These are phyloP conservation scores for Hypsibius dujardini DNA, from an alignment of 1,140 invertebrate genomes.

Conservation along the genomic window DNA sequence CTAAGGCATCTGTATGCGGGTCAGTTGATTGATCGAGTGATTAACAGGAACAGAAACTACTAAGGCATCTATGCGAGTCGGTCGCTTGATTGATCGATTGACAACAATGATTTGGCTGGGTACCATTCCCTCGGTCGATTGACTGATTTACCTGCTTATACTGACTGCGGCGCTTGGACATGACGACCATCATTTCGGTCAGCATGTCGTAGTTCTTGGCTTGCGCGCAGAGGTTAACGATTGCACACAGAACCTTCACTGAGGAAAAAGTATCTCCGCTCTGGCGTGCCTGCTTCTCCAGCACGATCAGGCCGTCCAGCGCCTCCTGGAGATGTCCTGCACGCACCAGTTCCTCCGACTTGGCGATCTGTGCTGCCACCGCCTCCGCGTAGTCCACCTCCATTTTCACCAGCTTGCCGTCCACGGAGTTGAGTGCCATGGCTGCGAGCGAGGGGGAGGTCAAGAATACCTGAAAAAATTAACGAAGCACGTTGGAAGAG, in stretches of 20 bases:
- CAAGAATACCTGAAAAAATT: too few relatives aligned
- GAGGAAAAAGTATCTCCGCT: constrained; percentile 87
- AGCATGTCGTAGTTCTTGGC: constrained; percentile 76
- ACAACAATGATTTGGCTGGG: too few relatives aligned
- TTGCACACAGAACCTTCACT: constrained; percentile 71
- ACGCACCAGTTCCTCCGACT: constrained; percentile 65
- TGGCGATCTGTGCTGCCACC: constrained; percentile 84
- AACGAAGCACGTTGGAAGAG: too few relatives aligned
- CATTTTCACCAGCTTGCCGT: constrained; percentile 51
- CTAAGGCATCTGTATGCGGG: too few relatives aligned
- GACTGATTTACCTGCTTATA: constrained; percentile 53
- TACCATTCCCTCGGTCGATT: too few relatives aligned
- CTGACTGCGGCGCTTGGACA: constrained; percentile 85
- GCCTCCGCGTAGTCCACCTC: constrained; percentile 84
- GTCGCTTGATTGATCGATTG: too few relatives aligned
- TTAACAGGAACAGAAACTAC: too few relatives aligned
- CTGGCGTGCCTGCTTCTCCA: constrained; percentile 89
- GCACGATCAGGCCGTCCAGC: constrained; percentile 63
- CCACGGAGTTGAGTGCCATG: not conserved
- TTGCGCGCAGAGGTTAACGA: constrained; percentile 84
- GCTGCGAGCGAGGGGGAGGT: not conserved
- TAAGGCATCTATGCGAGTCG: too few relatives aligned
- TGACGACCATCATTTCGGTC: constrained; percentile 76
- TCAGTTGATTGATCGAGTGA: too few relatives aligned
- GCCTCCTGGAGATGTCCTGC: constrained; percentile 78